Percentiles rank a stretch among this genome's conserved stretches.
Conservation (phyloP, 2,797 vertebrate genomes). For the Spheniscus humboldti region DNA sequence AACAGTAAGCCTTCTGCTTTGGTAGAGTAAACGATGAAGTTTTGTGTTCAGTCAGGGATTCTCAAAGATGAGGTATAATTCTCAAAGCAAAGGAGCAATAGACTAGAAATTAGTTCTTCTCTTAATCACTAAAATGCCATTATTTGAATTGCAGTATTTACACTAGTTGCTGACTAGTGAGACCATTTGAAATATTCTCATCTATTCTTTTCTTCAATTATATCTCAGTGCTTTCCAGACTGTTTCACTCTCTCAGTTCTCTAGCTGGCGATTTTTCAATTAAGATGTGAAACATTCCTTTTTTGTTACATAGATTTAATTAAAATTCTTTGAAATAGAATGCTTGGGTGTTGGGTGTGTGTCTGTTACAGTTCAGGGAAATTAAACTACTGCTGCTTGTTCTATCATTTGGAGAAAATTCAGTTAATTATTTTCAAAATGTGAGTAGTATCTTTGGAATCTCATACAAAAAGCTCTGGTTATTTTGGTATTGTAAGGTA, state of each 20-base stretch:
- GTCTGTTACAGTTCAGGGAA: constrained; percentile 1
- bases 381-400: constrained; percentile 15
- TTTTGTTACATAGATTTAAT: constrained; percentile 60
- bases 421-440: constrained; percentile 2
- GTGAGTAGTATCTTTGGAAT: background rate
- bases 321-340: constrained; percentile 54
- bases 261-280: constrained; percentile 52
- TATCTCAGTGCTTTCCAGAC: background rate
- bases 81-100: background rate
- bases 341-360: background rate
- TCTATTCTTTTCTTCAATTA: constrained; percentile 37
- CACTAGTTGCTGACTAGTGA: constrained; percentile 18
- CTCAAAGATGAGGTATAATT: background rate
- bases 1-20: background rate
- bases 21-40: too few species aligned
- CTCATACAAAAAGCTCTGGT: background rate
- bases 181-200: constrained; percentile 20
- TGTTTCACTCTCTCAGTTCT: constrained; percentile 25
- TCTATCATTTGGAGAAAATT: background rate
- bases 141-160: constrained; percentile 9
- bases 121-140: background rate
- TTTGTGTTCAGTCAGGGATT: background rate
- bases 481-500: background rate
- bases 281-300: constrained; percentile 40
- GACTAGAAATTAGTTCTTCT: background rate